Base-by-base conservation (phyloP, 2,797 vertebrate species). In the Spheniscus humboldti region DNA sequence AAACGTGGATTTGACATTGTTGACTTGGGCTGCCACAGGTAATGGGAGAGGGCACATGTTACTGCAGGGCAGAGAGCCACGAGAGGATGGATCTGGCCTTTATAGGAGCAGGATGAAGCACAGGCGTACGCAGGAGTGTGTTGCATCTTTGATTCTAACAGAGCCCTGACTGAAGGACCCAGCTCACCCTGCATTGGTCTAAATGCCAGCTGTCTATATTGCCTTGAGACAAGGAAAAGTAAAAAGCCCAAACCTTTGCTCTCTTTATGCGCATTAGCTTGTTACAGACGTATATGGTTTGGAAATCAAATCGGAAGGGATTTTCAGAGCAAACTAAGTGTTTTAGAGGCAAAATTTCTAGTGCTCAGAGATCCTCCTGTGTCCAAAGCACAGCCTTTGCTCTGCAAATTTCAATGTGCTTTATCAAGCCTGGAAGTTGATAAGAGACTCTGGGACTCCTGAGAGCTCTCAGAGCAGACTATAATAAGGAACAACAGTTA, bases 1-100 rank as follows among this genome's bases (percentile, higher is more conserved):
- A 96, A 97, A 92, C 66, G 66, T 62, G 77, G 48, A 66, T 91
- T 90, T 90, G 76, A 86, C 85, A 56, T 59, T 41, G 84, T 86
- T 90, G 28, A 0, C 72, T 69, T 71, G 60, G 57, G 55, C 90
- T 94, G 66, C 89, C 5, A 0, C 15, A 47, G 53, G 57, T 59
- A 68, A 84, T 43, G 43, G 76, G 57, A 92, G 68, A 91, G 69
- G 63, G 53, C 48, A 68, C 55, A 9, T 2, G 12, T 78, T 64
- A 13, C 63, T 24, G 57, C 37, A 48, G 35, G 57, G 62, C 85
- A 86, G 47, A 83, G 35, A 63, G 85, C 39, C 53, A 9, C 0
- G 1, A 75, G 71, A 63, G 88, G 53, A 37, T 28, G 53, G 55
- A 48, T 50, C 25, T 72, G 72, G 80, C 68, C 81, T 68, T 74